phyloP scores from a whole-genome alignment of 1,140 invertebrate genomes.

The Heterodera carotae region DNA sequence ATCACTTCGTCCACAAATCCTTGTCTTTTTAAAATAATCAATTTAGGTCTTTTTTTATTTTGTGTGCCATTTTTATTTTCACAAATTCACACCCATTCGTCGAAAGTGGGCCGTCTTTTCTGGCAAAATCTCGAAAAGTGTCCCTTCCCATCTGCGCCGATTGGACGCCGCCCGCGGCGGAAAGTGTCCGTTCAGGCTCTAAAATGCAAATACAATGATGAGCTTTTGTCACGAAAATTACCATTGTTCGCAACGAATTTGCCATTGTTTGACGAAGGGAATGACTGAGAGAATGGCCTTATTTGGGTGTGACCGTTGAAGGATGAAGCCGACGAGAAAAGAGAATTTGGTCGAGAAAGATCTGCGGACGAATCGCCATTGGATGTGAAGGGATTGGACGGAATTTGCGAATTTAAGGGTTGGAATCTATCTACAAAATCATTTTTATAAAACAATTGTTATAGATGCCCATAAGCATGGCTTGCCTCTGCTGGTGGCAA shows the following conservation, averaged over 20 bases:
- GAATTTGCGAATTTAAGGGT: neutral
- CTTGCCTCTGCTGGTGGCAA: neutral
- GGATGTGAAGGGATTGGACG: neutral
- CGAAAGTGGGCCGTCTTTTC: neutral
- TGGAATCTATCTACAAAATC: neutral
- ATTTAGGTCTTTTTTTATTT: no score
- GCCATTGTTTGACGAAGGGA: neutral
- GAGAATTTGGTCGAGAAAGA: neutral
- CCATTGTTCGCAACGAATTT: neutral
- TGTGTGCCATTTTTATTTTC: no score
- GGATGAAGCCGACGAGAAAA: neutral
- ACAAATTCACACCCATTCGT: neutral
- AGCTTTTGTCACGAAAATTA: neutral
- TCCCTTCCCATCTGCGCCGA: neutral
- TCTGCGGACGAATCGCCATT: neutral
- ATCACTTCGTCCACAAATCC: conserved; percentile 12
- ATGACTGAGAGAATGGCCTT: conserved; percentile 3
- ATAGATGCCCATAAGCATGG: neutral
- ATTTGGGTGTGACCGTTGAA: neutral
- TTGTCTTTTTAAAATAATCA: neutral
- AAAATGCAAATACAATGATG: neutral
- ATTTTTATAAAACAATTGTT: no score
- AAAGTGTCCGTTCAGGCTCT: neutral
- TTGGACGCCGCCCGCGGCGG: neutral
- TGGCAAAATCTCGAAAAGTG: neutral